These are phyloP conservation scores for Trichogramma dendrolimi DNA, from an alignment of 2,888 invertebrate genomes.

Conservation along the genomic window DNA sequence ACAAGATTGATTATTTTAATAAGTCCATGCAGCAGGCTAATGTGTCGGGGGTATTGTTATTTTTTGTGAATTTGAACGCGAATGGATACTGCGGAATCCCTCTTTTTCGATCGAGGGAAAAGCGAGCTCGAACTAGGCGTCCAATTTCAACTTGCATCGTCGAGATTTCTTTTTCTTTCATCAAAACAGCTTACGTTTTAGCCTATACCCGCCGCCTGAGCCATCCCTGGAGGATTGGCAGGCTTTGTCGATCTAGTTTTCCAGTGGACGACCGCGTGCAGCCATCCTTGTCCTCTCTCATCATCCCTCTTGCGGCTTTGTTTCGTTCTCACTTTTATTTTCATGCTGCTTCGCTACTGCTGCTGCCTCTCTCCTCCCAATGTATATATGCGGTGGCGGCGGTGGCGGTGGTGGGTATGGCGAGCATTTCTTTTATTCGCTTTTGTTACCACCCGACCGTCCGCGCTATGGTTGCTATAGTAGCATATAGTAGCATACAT, in stretches of 20 bases:
- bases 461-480: no score
- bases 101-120: not conserved
- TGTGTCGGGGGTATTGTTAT: no score
- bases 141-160: conserved; percentile 29
- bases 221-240: conserved; percentile 12
- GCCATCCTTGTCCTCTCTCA: not conserved
- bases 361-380: not conserved
- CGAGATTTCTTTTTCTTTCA: conserved; percentile 24
- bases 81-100: conserved; percentile 5
- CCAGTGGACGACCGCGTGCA: not conserved
- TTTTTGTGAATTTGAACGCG: no score
- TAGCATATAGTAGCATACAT: no score
- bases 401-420: not conserved
- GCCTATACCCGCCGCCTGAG: not conserved
- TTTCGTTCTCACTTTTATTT: conserved; percentile 17
- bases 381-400: conserved; percentile 1
- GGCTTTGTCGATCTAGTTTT: not conserved
- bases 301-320: conserved; percentile 3
- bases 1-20: no score
- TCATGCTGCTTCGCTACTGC: conserved; percentile 5
- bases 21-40: no score
- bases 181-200: conserved; percentile 15
- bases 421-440: no score
- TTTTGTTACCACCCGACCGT: no score
- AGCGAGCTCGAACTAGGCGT: conserved; percentile 16